phyloP scores from a whole-genome alignment of 2,797 vertebrate species.

The Cyprinodon diabolis region DNA sequence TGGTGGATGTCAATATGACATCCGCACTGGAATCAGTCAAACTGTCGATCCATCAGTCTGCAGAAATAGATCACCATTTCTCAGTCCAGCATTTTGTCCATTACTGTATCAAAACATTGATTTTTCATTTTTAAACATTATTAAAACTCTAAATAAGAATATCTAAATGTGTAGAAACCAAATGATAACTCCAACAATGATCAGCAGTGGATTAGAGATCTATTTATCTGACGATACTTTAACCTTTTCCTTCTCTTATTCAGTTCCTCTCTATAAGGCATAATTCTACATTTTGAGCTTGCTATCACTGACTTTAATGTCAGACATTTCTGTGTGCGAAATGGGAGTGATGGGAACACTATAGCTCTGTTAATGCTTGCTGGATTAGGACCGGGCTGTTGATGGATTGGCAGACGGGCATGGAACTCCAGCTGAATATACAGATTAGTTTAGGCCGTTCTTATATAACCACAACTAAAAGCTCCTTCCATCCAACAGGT shows the following conservation, averaged over 20 bases:
- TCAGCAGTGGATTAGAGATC: not conserved
- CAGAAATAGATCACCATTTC: not conserved
- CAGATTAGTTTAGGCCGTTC: slow-evolving; percentile 52
- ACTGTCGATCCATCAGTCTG: not conserved
- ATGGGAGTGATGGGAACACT: slow-evolving; percentile 38
- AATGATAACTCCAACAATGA: not conserved
- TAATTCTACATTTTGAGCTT: slow-evolving; percentile 2
- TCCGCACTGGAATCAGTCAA: not conserved
- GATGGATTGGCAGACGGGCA: slow-evolving; percentile 36
- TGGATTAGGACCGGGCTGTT: slow-evolving; percentile 58
- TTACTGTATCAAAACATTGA: not conserved
- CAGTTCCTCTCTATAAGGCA: not conserved
- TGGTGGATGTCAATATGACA: no score
- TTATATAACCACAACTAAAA: slow-evolving; percentile 42
- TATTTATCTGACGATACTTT: not conserved
- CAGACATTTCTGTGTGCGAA: slow-evolving; percentile 24
- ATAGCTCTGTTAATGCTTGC: slow-evolving; percentile 50
- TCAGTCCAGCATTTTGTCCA: not conserved
- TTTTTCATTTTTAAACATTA: not conserved
- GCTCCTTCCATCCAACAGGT: slow-evolving; percentile 80
- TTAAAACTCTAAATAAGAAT: not conserved
- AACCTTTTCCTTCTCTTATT: not conserved
- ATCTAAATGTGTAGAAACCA: no score
- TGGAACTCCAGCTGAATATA: slow-evolving; percentile 48
- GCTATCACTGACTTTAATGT: not conserved